These are phyloP conservation scores for Cephalopholis sonnerati DNA, from an alignment of 2,113 vertebrate species.

Conservation along the genomic window DNA sequence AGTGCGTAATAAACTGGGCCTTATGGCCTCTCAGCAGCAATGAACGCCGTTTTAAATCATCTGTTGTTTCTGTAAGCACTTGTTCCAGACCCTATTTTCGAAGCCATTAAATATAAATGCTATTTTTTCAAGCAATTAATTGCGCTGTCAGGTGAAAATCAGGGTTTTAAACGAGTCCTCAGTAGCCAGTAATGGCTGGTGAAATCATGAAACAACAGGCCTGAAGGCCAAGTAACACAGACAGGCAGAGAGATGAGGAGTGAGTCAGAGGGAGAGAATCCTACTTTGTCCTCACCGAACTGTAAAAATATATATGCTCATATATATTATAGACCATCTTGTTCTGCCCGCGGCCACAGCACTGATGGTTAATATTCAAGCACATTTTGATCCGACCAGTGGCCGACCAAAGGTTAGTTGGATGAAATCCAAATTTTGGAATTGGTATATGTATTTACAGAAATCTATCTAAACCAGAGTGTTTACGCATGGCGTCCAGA, in stretches of 20 bases:
- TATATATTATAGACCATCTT: neutral
- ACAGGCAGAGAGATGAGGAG: neutral
- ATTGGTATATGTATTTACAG: neutral
- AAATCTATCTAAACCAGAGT: neutral
- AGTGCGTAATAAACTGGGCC: constrained; percentile 38
- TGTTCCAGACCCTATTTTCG: constrained; percentile 29
- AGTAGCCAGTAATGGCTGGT: constrained; percentile 3
- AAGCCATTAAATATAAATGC: constrained; percentile 44
- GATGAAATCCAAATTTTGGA: constrained; percentile 27
- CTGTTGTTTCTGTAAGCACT: constrained; percentile 46
- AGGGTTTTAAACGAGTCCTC: constrained; percentile 1
- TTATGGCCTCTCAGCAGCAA: constrained; percentile 52
- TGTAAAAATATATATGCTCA: neutral
- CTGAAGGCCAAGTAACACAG: constrained; percentile 37
- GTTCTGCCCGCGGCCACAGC: neutral
- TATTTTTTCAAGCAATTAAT: constrained; percentile 30
- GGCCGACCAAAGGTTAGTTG: constrained; percentile 42
- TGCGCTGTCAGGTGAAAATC: constrained; percentile 42
- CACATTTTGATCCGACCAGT: neutral
- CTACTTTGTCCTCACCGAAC: neutral
- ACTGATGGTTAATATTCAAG: constrained; percentile 35
- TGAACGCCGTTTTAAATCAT: constrained; percentile 32
- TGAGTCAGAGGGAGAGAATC: neutral
- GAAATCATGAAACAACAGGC: constrained; percentile 29
- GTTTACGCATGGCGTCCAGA: neutral